Evolutionary conservation across 1,140 invertebrate species (phyloP).

Genomic region (Drosophila dunni): DNA sequence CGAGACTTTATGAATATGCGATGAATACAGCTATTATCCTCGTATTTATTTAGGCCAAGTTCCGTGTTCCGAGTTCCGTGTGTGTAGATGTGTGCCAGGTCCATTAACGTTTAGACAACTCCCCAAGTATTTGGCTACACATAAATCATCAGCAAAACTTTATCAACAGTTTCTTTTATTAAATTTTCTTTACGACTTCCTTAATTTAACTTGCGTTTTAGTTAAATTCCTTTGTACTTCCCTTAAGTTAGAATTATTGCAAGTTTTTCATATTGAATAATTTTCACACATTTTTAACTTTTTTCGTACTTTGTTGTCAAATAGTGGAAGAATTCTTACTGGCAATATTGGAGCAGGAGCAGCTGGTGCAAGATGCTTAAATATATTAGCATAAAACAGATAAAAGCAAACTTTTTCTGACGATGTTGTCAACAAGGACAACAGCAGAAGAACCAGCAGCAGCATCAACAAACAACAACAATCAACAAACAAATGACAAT

Average conservation of each 20-base stretch:
- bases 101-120: not conserved
- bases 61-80: constrained; percentile 1
- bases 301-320: too few relatives aligned
- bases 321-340: not conserved
- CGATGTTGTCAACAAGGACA: constrained; percentile 67
- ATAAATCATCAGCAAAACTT: not conserved
- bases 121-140: not conserved
- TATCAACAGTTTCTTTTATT: not conserved
- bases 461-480: constrained; percentile 57
- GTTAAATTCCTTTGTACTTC: not conserved
- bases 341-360: constrained; percentile 31
- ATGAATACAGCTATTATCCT: constrained; percentile 13
- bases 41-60: constrained; percentile 1
- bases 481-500: constrained; percentile 62
- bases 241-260: constrained; percentile 2
- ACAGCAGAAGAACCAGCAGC: constrained; percentile 11
- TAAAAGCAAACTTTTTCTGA: constrained; percentile 75
- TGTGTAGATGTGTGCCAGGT: constrained; percentile 8
- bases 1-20: constrained; percentile 19
- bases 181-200: not conserved
- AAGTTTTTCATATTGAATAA: constrained; percentile 1
- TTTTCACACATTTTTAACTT: constrained; percentile 11
- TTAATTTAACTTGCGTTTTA: not conserved
- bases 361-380: constrained; percentile 65
- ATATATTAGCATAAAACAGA: constrained; percentile 79